Percentiles rank a stretch among this genome's conserved stretches.
phyloP scores from a whole-genome alignment of 2,113 vertebrate species.

The Psittacus erithacus region DNA sequence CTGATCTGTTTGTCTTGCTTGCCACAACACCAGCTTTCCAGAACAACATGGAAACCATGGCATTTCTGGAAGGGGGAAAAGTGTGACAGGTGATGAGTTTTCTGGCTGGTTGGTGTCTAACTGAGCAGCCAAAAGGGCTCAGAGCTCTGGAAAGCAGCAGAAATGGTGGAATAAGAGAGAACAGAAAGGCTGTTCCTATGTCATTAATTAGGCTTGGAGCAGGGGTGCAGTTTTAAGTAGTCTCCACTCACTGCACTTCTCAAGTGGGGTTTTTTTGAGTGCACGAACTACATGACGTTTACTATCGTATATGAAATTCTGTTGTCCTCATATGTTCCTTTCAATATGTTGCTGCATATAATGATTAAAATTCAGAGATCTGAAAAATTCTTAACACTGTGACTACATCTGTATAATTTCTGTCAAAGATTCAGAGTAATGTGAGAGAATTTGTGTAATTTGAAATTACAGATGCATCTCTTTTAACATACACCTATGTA shows the following conservation, averaged over 20 bases:
- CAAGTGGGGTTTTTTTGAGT: neutral
- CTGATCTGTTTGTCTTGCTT: neutral
- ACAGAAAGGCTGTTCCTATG: neutral
- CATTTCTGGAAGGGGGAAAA: neutral
- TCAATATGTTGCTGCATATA: neutral
- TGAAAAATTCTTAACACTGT: neutral
- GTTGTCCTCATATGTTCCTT: neutral
- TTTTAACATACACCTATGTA: neutral
- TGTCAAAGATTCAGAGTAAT: neutral
- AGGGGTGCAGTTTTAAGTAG: neutral
- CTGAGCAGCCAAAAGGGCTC: neutral
- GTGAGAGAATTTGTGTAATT: neutral
- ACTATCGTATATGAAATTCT: neutral
- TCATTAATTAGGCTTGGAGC: neutral
- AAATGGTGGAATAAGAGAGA: neutral
- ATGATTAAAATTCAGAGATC: neutral
- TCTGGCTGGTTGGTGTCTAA: neutral
- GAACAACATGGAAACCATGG: neutral
- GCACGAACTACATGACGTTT: neutral
- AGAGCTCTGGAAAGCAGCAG: neutral
- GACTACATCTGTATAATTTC: neutral
- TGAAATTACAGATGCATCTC: neutral
- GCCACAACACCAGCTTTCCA: neutral
- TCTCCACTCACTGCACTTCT: neutral
- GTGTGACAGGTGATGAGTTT: neutral